These are phyloP conservation scores for Sepioteuthis lessoniana DNA, from an alignment of 2,888 invertebrate species.

Conservation along the genomic window DNA sequence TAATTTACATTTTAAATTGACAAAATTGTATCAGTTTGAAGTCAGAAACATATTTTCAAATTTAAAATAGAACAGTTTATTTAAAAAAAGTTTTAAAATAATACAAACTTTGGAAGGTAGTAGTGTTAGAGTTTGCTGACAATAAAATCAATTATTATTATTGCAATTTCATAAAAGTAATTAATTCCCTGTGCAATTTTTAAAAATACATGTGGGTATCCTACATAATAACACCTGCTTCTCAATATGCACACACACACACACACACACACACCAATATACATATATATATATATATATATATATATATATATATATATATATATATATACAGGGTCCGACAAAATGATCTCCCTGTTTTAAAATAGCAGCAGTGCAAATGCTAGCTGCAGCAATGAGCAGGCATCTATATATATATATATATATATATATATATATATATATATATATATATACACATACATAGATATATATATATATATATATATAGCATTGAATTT, in stretches of 20 bases:
- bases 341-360: too few relatives aligned
- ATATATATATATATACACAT: not conserved
- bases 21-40: too few relatives aligned
- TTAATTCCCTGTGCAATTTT: not conserved
- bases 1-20: too few relatives aligned
- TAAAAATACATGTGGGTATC: not conserved
- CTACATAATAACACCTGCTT: not conserved
- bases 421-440: slow-evolving; percentile 2
- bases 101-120: not conserved
- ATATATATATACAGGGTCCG: too few relatives aligned
- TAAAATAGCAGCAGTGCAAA: too few relatives aligned
- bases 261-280: too few relatives aligned
- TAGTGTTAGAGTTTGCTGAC: not conserved
- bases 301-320: too few relatives aligned
- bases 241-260: too few relatives aligned
- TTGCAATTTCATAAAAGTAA: not conserved
- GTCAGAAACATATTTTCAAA: not conserved
- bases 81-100: not conserved
- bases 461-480: not conserved
- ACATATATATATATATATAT: too few relatives aligned
- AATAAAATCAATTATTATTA: not conserved
- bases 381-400: too few relatives aligned
- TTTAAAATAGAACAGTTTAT: not conserved
- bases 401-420: not conserved
- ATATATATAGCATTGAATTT: too few relatives aligned